Evolutionary conservation across 2,888 invertebrate genomes (phyloP).

Genomic region (Drosophila basisetae): DNA sequence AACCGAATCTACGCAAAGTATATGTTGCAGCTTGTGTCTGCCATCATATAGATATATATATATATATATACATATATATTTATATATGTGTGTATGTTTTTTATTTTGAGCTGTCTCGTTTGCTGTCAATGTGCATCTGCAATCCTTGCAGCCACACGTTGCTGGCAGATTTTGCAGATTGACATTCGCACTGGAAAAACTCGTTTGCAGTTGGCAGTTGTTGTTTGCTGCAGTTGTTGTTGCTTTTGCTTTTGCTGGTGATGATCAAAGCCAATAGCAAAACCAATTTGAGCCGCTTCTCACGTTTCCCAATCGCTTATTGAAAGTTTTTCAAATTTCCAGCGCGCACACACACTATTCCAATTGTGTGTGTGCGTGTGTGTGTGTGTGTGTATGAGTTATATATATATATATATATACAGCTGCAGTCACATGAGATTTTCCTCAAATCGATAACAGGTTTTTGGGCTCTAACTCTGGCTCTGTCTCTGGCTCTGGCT

Average conservation of each 20-base stretch:
- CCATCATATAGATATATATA: neutral
- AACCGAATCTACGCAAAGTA: slow-evolving; percentile 6
- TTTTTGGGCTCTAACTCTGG: slow-evolving; percentile 58
- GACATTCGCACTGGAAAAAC: slow-evolving; percentile 72
- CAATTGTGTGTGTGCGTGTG: neutral
- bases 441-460: slow-evolving; percentile 75
- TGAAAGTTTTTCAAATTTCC: slow-evolving; percentile 69
- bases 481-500: slow-evolving; percentile 38
- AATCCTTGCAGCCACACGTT: slow-evolving; percentile 37
- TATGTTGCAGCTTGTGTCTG: slow-evolving; percentile 16
- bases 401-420: slow-evolving; percentile 4
- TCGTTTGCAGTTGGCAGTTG: slow-evolving; percentile 43
- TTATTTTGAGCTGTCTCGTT: neutral
- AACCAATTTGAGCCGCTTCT: slow-evolving; percentile 62
- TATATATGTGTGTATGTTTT: slow-evolving; percentile 2
- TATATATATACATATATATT: neutral
- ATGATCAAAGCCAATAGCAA: slow-evolving; percentile 63
- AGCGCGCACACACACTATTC: slow-evolving; percentile 31
- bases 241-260: slow-evolving; percentile 25
- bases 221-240: slow-evolving; percentile 6
- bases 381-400: slow-evolving; percentile 1
- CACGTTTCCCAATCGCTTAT: slow-evolving; percentile 68
- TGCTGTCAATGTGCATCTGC: slow-evolving; percentile 47
- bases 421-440: slow-evolving; percentile 50
- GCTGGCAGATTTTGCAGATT: slow-evolving; percentile 44